Evolutionary conservation across 1,140 invertebrate species (phyloP).

Genomic region (Steinernema khuongi): DNA sequence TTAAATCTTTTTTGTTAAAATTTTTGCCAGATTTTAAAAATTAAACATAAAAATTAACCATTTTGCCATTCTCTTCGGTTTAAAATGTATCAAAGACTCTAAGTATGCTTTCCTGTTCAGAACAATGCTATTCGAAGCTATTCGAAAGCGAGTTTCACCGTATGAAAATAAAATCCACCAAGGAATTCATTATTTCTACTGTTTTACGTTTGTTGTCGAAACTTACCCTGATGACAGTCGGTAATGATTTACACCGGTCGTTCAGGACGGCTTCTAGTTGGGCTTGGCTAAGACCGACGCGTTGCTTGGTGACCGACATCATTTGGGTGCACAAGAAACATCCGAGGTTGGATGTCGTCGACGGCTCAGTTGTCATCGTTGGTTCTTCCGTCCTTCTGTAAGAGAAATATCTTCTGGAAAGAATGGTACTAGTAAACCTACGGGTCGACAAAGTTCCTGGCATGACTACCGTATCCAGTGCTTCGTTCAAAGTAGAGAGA

Average conservation of each 20-base stretch:
- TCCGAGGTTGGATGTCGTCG: conserved; percentile 32
- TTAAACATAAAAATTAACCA: no score
- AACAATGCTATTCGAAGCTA: no score
- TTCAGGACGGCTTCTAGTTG: conserved; percentile 33
- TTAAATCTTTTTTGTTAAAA: background rate
- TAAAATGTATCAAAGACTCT: no score
- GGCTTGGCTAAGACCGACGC: conserved; percentile 39
- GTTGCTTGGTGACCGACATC: conserved; percentile 35
- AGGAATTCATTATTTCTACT: background rate
- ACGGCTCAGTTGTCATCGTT: background rate
- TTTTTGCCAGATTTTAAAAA: background rate
- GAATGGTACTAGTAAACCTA: background rate
- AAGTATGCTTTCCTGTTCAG: no score
- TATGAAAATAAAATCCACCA: no score
- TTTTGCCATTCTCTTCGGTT: no score
- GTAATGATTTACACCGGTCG: conserved; percentile 34
- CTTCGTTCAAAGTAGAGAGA: background rate
- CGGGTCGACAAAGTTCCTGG: background rate
- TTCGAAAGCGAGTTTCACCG: no score
- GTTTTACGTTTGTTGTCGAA: background rate
- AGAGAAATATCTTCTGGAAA: background rate
- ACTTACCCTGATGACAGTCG: conserved; percentile 33
- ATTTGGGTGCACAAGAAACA: conserved; percentile 43
- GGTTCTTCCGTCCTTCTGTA: background rate
- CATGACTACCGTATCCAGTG: background rate